A percentile compares a stretch with the other conserved stretches of the same genome.
Conservation (phyloP, 92 coral and sea anemone genomes). For the Heteractis magnifica region DNA sequence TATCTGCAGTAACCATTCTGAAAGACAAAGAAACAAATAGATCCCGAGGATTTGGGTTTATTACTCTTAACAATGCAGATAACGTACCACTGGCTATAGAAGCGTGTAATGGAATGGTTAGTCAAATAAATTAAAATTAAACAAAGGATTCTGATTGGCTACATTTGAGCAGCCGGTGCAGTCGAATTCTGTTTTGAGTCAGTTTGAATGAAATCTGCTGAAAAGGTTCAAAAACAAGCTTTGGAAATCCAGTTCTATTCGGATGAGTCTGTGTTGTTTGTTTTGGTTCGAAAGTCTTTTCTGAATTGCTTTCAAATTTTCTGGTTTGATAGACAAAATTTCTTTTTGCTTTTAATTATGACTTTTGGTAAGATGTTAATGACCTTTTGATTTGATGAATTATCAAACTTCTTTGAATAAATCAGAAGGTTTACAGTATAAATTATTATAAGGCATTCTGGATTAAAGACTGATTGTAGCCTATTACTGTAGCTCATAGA, state of each 20-base stretch:
- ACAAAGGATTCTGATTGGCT: background rate
- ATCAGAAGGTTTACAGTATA: too few species aligned
- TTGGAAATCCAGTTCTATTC: background rate
- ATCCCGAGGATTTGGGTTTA: slow-evolving; percentile 13
- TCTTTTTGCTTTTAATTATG: too few species aligned
- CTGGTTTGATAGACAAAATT: background rate
- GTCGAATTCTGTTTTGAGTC: slow-evolving; percentile 2
- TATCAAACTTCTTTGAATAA: too few species aligned
- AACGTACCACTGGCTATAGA: background rate
- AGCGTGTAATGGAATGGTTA: slow-evolving; percentile 9
- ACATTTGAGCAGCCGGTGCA: slow-evolving; percentile 1
- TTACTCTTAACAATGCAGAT: background rate
- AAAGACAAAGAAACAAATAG: slow-evolving; percentile 12
- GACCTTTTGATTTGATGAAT: too few species aligned
- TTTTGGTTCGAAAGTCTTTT: background rate
- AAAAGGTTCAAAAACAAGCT: slow-evolving; percentile 8
- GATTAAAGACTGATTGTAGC: background rate
- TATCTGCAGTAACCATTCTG: slow-evolving; percentile 7
- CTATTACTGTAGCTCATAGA: background rate
- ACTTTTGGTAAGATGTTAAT: too few species aligned
- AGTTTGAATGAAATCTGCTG: background rate
- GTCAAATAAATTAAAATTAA: background rate
- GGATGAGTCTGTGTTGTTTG: background rate
- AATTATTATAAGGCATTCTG: too few species aligned
- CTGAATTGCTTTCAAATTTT: background rate